Conservation (phyloP, 2,888 invertebrate genomes). For the Molanna angustata region DNA sequence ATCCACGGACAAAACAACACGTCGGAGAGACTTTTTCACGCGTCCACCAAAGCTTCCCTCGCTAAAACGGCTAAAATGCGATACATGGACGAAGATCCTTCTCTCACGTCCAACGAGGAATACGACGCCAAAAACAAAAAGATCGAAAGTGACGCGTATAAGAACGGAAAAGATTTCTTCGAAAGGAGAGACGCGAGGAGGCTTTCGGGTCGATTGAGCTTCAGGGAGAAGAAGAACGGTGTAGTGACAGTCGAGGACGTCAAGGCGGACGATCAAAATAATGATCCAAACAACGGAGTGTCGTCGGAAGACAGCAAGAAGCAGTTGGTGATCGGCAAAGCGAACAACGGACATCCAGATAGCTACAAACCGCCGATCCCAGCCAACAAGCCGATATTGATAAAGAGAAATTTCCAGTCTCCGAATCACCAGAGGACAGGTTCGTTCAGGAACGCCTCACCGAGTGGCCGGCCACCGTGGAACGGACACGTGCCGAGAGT, state of each 20-base stretch:
- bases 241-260: slow-evolving; percentile 54
- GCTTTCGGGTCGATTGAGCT: slow-evolving; percentile 44
- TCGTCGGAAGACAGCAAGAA: slow-evolving; percentile 48
- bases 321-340: slow-evolving; percentile 39
- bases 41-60: slow-evolving; percentile 58
- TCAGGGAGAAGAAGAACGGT: slow-evolving; percentile 48
- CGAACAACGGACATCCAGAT: slow-evolving; percentile 35
- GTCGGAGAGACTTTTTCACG: slow-evolving; percentile 47
- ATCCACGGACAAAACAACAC: slow-evolving; percentile 36
- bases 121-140: slow-evolving; percentile 4
- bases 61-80: slow-evolving; percentile 62
- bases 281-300: slow-evolving; percentile 45
- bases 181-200: slow-evolving; percentile 38
- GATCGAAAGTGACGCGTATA: neutral
- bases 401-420: slow-evolving; percentile 18
- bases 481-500: slow-evolving; percentile 40
- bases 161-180: slow-evolving; percentile 19
- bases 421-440: slow-evolving; percentile 23
- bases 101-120: slow-evolving; percentile 25
- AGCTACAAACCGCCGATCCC: slow-evolving; percentile 19
- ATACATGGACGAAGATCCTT: slow-evolving; percentile 51
- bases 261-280: slow-evolving; percentile 47
- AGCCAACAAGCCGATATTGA: slow-evolving; percentile 20
- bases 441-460: slow-evolving; percentile 36
- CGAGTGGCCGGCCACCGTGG: slow-evolving; percentile 48